Conservation (phyloP, 1,140 invertebrate species). For the Euwallacea similis region DNA sequence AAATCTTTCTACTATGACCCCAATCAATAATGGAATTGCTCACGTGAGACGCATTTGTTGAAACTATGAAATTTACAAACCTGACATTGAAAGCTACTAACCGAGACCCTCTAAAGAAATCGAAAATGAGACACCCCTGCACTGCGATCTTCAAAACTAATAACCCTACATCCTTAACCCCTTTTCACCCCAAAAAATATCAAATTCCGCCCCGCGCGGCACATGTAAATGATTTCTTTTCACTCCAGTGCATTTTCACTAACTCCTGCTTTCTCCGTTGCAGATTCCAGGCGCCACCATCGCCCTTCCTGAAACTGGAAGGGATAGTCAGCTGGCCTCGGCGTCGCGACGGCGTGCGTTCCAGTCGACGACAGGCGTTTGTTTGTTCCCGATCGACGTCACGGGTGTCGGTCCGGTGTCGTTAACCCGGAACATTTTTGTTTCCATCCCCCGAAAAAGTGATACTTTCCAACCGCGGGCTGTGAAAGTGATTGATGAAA, state of each 20-base stretch:
- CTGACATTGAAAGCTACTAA: too few relatives aligned
- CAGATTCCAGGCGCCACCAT: conserved; percentile 53
- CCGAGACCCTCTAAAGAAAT: too few relatives aligned
- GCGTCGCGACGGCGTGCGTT: conserved; percentile 52
- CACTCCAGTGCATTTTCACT: conserved; percentile 36
- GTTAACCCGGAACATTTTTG: conserved; percentile 20
- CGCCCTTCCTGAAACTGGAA: conserved; percentile 38
- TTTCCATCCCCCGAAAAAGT: background rate
- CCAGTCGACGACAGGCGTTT: conserved; percentile 53
- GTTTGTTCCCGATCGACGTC: conserved; percentile 31
- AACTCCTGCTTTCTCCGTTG: conserved; percentile 50
- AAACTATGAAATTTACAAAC: too few relatives aligned
- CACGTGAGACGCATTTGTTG: too few relatives aligned
- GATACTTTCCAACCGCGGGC: background rate
- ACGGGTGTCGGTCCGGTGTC: conserved; percentile 8
- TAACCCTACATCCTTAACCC: conserved; percentile 28
- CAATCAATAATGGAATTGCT: too few relatives aligned
- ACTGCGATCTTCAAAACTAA: conserved; percentile 7
- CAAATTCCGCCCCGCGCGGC: conserved; percentile 23
- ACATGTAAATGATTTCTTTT: conserved; percentile 40
- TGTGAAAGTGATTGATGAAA: background rate
- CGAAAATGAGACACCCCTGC: too few relatives aligned
- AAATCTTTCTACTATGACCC: too few relatives aligned
- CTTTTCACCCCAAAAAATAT: conserved; percentile 26
- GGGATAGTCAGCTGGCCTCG: conserved; percentile 52